phyloP scores from a whole-genome alignment of 2,888 invertebrate genomes.

The Dicroscelio sp. region DNA sequence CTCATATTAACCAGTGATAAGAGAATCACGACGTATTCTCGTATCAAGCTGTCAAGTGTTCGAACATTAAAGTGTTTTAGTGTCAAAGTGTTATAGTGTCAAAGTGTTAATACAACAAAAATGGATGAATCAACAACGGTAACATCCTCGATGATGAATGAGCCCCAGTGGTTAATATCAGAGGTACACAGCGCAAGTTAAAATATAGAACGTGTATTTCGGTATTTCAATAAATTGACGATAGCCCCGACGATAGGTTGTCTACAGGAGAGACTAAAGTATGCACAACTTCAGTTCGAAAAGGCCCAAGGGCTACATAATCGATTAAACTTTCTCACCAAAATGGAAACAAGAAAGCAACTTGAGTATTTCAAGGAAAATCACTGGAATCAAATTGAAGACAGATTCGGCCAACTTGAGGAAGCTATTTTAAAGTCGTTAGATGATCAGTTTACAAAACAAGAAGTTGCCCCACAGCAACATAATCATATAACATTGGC shows the following conservation, averaged over 20 bases:
- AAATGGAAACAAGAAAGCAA: background rate
- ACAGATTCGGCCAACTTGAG: background rate
- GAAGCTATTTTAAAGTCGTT: background rate
- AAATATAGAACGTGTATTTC: background rate
- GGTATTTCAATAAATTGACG: background rate
- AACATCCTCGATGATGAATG: background rate
- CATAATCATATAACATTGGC: too few relatives aligned
- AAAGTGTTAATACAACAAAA: too few relatives aligned
- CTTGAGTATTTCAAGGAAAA: background rate
- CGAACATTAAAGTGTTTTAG: too few relatives aligned
- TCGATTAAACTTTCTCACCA: background rate
- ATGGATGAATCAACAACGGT: background rate
- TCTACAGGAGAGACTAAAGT: background rate
- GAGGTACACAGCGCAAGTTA: background rate
- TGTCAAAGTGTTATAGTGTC: background rate
- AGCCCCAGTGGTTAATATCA: background rate
- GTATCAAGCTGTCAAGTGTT: too few relatives aligned
- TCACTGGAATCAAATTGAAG: background rate
- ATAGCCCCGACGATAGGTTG: background rate
- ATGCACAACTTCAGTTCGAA: background rate
- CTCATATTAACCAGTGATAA: background rate
- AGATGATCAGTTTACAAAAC: background rate
- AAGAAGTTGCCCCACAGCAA: background rate
- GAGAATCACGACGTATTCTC: background rate
- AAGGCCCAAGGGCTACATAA: background rate